These are phyloP conservation scores for Eilema sororculum DNA, from an alignment of 2,888 invertebrate species.

Conservation along the genomic window DNA sequence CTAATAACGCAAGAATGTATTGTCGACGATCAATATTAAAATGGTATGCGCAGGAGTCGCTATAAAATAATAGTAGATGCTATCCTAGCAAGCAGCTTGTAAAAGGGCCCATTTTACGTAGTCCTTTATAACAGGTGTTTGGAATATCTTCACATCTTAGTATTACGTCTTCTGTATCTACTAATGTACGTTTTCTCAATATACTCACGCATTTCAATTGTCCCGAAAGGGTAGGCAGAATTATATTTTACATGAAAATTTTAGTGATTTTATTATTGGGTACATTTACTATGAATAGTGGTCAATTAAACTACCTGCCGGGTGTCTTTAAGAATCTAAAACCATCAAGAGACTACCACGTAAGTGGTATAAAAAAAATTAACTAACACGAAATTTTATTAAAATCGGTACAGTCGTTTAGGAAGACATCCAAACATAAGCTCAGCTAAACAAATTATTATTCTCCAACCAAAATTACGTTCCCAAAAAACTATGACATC, in stretches of 20 bases:
- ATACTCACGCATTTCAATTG: background rate
- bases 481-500: slow-evolving; percentile 11
- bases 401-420: background rate
- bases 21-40: slow-evolving; percentile 6
- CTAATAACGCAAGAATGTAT: slow-evolving; percentile 8
- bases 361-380: too few relatives aligned
- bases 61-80: background rate
- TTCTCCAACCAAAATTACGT: background rate
- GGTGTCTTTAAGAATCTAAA: too few relatives aligned
- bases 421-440: background rate
- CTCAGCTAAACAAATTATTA: background rate
- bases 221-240: background rate
- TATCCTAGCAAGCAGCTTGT: background rate
- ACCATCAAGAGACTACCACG: too few relatives aligned
- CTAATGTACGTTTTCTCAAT: background rate
- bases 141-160: background rate
- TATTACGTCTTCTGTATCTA: background rate
- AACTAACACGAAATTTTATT: background rate
- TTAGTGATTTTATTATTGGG: too few relatives aligned
- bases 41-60: slow-evolving; percentile 11
- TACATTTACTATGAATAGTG: too few relatives aligned
- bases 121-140: background rate
- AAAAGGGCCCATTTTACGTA: background rate
- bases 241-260: background rate
- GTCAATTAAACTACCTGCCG: too few relatives aligned